Evolutionary conservation across 2,888 invertebrate genomes (phyloP).

Genomic region (Linnaemya tessellans): DNA sequence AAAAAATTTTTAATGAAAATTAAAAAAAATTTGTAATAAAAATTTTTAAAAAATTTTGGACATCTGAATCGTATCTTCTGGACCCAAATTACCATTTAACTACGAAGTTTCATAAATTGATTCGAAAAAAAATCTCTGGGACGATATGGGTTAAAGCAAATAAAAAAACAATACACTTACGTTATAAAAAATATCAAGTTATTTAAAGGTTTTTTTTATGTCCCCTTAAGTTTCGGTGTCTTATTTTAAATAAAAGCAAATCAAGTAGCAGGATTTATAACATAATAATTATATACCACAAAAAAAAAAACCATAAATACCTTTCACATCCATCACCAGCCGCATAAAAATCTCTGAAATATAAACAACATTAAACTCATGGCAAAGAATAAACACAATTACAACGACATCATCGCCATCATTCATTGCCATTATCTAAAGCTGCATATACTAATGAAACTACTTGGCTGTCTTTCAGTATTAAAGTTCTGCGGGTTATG

Average conservation of each 20-base stretch:
- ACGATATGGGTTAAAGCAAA: too few relatives aligned
- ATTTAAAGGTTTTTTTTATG: not conserved
- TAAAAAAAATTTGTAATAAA: too few relatives aligned
- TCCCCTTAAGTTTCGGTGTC: not conserved
- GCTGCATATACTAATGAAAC: not conserved
- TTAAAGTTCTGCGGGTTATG: slow-evolving; percentile 13
- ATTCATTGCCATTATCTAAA: not conserved
- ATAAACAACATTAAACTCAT: slow-evolving; percentile 7
- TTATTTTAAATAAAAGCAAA: not conserved
- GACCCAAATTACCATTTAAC: too few relatives aligned
- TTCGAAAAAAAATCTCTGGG: too few relatives aligned
- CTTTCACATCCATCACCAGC: not conserved
- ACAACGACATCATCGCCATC: not conserved
- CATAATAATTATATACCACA: not conserved
- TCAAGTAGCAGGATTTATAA: not conserved
- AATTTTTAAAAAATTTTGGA: too few relatives aligned
- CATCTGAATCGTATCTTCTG: too few relatives aligned
- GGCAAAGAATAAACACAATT: not conserved
- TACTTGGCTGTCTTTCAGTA: not conserved
- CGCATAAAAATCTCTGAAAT: not conserved
- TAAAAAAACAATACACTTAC: too few relatives aligned
- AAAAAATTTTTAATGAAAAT: too few relatives aligned
- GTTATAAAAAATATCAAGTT: too few relatives aligned
- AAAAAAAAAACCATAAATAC: not conserved
- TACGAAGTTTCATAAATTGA: too few relatives aligned